These are phyloP conservation scores for Mastigias papua DNA, from an alignment of 30 jellyfish, hydroid and myxozoan genomes.

Conservation along the genomic window DNA sequence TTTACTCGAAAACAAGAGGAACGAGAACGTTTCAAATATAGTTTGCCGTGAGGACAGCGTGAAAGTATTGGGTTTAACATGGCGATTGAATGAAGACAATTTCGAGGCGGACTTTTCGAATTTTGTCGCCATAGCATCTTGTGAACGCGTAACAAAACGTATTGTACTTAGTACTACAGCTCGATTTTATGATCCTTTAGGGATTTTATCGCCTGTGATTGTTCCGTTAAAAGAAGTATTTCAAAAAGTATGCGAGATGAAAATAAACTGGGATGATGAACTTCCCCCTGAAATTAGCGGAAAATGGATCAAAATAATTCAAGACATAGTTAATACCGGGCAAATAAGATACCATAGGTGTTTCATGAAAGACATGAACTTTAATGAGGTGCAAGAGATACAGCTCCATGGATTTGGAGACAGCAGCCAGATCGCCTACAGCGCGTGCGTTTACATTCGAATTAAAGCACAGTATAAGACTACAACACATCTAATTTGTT, in stretches of 20 bases:
- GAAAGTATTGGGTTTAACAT: conserved; percentile 45
- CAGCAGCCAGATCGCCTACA: no score
- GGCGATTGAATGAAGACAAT: conserved; percentile 14
- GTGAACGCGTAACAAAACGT: conserved; percentile 25
- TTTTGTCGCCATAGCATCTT: not conserved
- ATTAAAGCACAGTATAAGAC: no score
- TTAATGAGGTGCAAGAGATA: not conserved
- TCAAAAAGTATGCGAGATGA: conserved; percentile 43
- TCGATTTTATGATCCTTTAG: conserved; percentile 52
- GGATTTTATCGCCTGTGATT: conserved; percentile 14
- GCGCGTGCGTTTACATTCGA: no score
- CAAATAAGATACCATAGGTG: not conserved
- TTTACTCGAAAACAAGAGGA: not conserved
- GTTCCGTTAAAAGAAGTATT: conserved; percentile 29
- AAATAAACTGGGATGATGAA: not conserved
- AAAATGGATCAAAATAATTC: not conserved
- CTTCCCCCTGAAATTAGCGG: not conserved
- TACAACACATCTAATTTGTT: no score
- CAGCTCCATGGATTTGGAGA: not conserved
- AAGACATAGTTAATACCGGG: not conserved
- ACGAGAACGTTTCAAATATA: not conserved
- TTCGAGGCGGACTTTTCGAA: not conserved
- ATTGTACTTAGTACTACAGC: conserved; percentile 15
- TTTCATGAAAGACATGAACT: not conserved
- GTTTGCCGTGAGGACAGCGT: not conserved